phyloP scores from a whole-genome alignment of 2,797 vertebrate species.

The Eutrigla gurnardus region DNA sequence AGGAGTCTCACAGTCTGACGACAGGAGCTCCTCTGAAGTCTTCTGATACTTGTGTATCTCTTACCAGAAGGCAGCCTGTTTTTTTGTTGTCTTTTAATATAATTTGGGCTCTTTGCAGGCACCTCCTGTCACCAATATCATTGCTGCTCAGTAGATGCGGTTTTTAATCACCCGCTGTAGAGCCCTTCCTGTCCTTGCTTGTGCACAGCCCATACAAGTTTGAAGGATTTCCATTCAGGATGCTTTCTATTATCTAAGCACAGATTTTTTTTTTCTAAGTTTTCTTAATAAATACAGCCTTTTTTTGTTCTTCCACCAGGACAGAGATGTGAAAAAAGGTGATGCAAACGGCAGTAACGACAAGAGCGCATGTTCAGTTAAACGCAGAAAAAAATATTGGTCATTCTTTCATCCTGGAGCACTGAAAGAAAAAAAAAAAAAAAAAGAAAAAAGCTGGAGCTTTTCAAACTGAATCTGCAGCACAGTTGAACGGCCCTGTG shows the following conservation, averaged over 20 bases:
- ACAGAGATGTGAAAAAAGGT: no score
- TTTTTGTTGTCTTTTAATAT: no score
- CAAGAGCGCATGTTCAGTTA: background rate
- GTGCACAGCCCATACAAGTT: background rate
- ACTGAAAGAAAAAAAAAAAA: slow-evolving; percentile 19
- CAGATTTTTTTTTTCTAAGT: background rate
- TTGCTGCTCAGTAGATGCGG: no score
- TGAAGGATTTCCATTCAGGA: background rate
- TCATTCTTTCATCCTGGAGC: slow-evolving; percentile 29
- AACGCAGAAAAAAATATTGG: slow-evolving; percentile 1
- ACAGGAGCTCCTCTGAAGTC: no score
- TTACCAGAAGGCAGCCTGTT: no score
- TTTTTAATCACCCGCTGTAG: no score
- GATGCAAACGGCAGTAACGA: background rate
- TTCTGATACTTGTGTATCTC: no score
- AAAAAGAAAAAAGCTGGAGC: slow-evolving; percentile 8
- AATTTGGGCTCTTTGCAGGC: no score
- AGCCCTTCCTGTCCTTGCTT: no score
- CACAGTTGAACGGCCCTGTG: slow-evolving; percentile 28
- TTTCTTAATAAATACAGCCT: no score
- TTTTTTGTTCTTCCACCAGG: no score
- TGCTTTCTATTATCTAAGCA: background rate
- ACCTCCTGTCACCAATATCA: no score
- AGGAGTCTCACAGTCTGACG: background rate
- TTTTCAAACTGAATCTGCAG: slow-evolving; percentile 46